Evolutionary conservation across 1,140 invertebrate species (phyloP), one percentile per base, ranked within the genome.

Genomic region (Diorhabda elongata): DNA sequence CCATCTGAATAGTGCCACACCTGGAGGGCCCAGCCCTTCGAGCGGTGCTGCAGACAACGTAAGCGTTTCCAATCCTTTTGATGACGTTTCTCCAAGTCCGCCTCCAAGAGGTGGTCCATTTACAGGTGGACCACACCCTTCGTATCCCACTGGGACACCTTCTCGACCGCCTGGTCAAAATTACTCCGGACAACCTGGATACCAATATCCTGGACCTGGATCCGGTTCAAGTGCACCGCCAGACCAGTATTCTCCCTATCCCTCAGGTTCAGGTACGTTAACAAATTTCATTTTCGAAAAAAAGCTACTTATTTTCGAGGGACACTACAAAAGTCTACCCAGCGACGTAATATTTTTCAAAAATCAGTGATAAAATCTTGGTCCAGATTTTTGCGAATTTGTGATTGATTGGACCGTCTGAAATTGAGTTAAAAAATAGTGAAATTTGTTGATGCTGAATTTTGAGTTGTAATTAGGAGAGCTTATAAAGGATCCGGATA

Each of bases 21-120:
- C 79, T 69, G 74, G 76, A 42, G 76, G 78, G 68, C 76, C 77
- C n/a, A 79, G 76, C 68, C 78, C 80, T 72, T 78, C 78, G 68
- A 79, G 80, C 72, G 82, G 80, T 76, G 79, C 83, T 81, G 85
- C 84, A 82, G 87, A 91, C 85, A 90, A 76, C 65, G 87, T 92
- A 77, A 91, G 86, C 85, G 88, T 91, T 78, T 91, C 89, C 79
- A 92, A 92, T 86, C 91, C 90, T 71, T 92, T 92, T 85, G 91
- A 92, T 82, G 90, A 92, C 85, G 84, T 83, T 70, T 83, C 86
- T 77, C 85, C 87, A 74, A 86, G 84, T 76, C 82, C 82, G 73
- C 75, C 79, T 68, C 78, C 78, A 69, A 71, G 78, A 64, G 78
- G 78, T 47, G 77, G 78, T 59, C 76, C 76, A 57, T 78, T 76